A percentile compares a stretch with the other conserved stretches of the same genome.
Evolutionary conservation across 53 echinoderm and acorn worm genomes (phyloP).

Genomic region (Paracentrotus lividus): DNA sequence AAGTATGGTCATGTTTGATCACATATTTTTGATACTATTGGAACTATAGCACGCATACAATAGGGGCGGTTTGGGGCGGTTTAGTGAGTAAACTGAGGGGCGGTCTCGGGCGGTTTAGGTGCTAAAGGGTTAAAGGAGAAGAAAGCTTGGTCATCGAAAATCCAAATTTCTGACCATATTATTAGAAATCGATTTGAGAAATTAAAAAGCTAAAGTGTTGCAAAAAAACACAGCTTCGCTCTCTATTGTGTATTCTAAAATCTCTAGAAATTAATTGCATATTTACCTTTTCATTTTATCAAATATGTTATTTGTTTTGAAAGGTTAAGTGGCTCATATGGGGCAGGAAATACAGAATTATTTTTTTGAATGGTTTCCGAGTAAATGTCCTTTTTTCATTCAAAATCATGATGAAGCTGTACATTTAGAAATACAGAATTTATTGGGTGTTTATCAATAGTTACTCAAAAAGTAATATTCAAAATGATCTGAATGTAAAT

Average conservation of each 20-base stretch:
- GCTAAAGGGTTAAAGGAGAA: background rate
- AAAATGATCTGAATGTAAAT: background rate
- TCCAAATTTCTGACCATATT: background rate
- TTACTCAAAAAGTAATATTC: background rate
- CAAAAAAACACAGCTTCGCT: background rate
- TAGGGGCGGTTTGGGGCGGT: too few species aligned
- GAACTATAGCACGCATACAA: too few species aligned
- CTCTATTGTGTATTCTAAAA: background rate
- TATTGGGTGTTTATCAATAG: background rate
- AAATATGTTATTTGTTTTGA: background rate
- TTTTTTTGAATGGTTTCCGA: background rate
- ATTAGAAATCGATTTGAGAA: background rate
- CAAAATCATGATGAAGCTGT: background rate
- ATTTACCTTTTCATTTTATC: background rate
- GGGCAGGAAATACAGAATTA: background rate
- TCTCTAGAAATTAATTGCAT: too few species aligned
- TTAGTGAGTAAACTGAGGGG: too few species aligned
- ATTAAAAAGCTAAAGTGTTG: background rate
- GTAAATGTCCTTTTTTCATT: background rate
- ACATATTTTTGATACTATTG: too few species aligned
- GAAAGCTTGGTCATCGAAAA: background rate
- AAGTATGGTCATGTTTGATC: too few species aligned
- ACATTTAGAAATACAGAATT: background rate
- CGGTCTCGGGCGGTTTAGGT: too few species aligned
- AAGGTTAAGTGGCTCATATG: background rate